A percentile compares a stretch with the other conserved stretches of the same genome.
phyloP scores from a whole-genome alignment of 2,888 invertebrate species.

The Xylota segnis region DNA sequence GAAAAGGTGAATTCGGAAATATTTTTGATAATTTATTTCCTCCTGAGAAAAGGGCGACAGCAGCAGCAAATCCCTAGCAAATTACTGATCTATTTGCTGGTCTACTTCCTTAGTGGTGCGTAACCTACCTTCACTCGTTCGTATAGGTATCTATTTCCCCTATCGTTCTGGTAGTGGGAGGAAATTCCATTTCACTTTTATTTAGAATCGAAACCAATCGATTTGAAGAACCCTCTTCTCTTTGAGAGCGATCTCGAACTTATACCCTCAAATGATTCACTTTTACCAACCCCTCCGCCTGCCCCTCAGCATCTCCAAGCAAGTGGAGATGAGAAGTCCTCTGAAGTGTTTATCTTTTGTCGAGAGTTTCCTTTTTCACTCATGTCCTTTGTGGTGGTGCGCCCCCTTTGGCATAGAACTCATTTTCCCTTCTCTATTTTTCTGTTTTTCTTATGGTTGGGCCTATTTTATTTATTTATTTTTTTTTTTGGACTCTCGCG shows the following conservation, averaged over 20 bases:
- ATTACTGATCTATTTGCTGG: constrained; percentile 68
- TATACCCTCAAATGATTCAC: constrained; percentile 66
- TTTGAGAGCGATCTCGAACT: constrained; percentile 53
- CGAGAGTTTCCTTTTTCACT: constrained; percentile 64
- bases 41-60: constrained; percentile 56
- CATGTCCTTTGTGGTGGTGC: constrained; percentile 27
- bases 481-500: constrained; percentile 41
- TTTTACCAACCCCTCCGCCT: constrained; percentile 45
- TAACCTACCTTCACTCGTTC: constrained; percentile 10
- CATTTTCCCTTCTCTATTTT: constrained; percentile 27
- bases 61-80: constrained; percentile 62
- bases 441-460: constrained; percentile 4
- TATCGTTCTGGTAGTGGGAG: background rate
- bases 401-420: background rate
- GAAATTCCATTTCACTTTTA: constrained; percentile 58
- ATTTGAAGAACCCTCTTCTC: constrained; percentile 62
- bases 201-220: constrained; percentile 65
- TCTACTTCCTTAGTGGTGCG: constrained; percentile 52
- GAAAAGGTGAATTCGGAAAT: constrained; percentile 66
- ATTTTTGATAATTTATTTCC: constrained; percentile 74
- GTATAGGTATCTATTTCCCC: constrained; percentile 25
- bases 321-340: constrained; percentile 21
- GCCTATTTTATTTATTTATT: too few species aligned
- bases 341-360: constrained; percentile 68
- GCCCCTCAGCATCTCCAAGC: too few species aligned